These are phyloP conservation scores for Opisthocomus hoazin DNA, from an alignment of 2,113 vertebrate genomes.

Conservation along the genomic window DNA sequence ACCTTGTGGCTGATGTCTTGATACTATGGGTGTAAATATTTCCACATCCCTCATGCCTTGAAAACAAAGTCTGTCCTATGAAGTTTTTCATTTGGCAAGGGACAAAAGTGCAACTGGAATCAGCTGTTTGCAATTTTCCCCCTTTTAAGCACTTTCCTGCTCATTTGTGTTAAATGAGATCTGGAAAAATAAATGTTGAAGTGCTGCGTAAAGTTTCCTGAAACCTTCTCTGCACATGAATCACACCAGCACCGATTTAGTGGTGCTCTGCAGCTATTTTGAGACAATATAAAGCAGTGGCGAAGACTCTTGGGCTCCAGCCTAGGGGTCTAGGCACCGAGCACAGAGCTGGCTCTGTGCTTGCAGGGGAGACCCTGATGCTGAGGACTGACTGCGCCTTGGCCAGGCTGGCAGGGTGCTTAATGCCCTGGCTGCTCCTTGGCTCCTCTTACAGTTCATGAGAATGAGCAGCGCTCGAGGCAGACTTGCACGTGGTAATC, in stretches of 20 bases:
- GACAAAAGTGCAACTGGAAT: slow-evolving; percentile 11
- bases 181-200: neutral
- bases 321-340: neutral
- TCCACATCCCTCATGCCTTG: slow-evolving; percentile 2
- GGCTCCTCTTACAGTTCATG: neutral
- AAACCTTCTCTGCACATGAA: neutral
- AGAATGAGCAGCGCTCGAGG: accelerated
- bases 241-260: neutral
- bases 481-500: neutral
- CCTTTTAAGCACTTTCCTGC: neutral
- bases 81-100: slow-evolving; percentile 1
- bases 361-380: neutral
- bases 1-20: neutral
- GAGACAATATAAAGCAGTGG: neutral
- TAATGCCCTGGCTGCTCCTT: neutral
- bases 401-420: neutral
- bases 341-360: slow-evolving; percentile 5
- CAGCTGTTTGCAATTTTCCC: neutral
- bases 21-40: neutral
- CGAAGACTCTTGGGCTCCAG: neutral
- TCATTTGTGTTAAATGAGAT: neutral
- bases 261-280: neutral
- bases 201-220: neutral
- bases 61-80: slow-evolving; percentile 7
- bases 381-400: neutral